Base-by-base conservation (phyloP, 2,113 vertebrate species). In the Machaerirhynchus nigripectus region DNA sequence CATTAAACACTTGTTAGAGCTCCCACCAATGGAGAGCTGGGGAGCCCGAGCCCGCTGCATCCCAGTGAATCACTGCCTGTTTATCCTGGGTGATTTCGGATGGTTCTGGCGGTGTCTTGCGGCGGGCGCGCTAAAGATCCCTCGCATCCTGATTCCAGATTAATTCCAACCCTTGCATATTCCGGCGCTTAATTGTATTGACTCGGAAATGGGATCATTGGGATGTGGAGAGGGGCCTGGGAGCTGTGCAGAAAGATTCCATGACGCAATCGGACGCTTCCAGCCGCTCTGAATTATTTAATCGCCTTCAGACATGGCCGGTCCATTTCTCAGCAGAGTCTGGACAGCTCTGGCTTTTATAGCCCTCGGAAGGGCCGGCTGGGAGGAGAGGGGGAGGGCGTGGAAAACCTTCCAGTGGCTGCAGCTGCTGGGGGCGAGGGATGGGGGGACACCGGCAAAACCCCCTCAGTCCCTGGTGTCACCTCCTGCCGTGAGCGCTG, bases 91-190 rank as follows among this genome's bases (percentile, higher is more conserved):
- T 42, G 44, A 71, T 80, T 55, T 3, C 6, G 27, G 28, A 42
- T 52, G 53, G 19, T 60, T 67, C 33, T 23, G 79, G 8, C 17
- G 70, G 55, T 13, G 61, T 31, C 67, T 77, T 22, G 47, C 31
- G 2, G 60, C 2, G 18, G 11, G 49, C 14, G 47, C 11, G 13
- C 78, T 65, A 15, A 26, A 35, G 71, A 88, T 76, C 83, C 4
- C 85, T 69, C 27, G 35, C 92, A 93, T 94, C 83, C 91, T 77
- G 76, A 94, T 83, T 74, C 89, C 47, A 37, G 74, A 92, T 94
- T 91, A 87, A 76, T 87, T 40, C 70, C 76, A 13, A 14, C 35
- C 47, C 2, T 67, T 89, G 88, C 90, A 78, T 63, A 79, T 96
- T 61, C 90, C 42, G 57, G 7, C 67, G 13, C 50, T 57, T 94